Percentiles rank a stretch among this genome's conserved stretches.
Conservation (phyloP, 2,797 vertebrate genomes). For the Tympanoctomys barrerae region DNA sequence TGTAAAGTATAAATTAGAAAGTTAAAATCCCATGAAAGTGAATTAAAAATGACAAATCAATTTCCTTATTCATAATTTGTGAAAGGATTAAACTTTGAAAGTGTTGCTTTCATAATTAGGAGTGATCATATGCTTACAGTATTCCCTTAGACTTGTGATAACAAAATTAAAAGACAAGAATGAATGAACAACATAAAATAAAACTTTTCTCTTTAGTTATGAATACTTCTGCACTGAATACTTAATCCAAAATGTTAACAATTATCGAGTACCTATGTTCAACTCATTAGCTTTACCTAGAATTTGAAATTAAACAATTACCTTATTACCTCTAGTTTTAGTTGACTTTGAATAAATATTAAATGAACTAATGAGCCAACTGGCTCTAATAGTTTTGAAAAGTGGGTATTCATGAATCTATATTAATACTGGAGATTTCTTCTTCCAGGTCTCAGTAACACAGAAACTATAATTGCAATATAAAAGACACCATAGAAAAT, state of each 20-base stretch:
- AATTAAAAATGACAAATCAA: constrained; percentile 72
- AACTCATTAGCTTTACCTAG: neutral
- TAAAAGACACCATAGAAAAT: accelerated
- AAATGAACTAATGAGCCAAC: constrained; percentile 28
- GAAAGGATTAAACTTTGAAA: constrained; percentile 67
- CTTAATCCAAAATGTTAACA: constrained; percentile 54
- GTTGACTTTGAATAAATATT: neutral
- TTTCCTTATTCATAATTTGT: constrained; percentile 71
- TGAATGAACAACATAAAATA: constrained; percentile 56
- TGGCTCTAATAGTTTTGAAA: neutral
- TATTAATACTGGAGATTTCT: neutral
- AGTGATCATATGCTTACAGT: constrained; percentile 36
- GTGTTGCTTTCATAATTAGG: constrained; percentile 66
- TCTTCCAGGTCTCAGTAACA: neutral
- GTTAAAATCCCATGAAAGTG: constrained; percentile 72
- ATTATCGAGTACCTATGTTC: constrained; percentile 9
- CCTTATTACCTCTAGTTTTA: neutral
- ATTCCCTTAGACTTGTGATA: constrained; percentile 42
- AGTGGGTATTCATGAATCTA: neutral
- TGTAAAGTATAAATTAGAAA: constrained; percentile 68
- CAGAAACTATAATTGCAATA: neutral
- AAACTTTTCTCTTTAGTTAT: constrained; percentile 57
- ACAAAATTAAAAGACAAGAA: constrained; percentile 54
- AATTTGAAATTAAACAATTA: constrained; percentile 54
- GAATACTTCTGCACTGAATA: neutral